Conservation (phyloP, 2,888 invertebrate genomes). For the Sceliomorpha sp. region DNA sequence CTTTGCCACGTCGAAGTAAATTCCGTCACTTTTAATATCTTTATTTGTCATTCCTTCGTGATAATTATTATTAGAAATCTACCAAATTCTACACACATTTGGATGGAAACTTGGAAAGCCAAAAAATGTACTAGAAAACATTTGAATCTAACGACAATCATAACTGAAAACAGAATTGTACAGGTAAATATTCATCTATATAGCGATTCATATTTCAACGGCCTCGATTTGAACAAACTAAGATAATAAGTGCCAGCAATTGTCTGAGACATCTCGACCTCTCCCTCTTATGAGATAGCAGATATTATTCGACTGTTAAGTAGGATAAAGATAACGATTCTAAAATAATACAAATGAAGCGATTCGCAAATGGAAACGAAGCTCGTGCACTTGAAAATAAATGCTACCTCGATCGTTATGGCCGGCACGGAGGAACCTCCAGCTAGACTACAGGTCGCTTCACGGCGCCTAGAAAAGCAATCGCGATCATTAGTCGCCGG, state of each 20-base stretch:
- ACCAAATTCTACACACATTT: no score
- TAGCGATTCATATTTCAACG: slow-evolving; percentile 8
- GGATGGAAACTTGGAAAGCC: no score
- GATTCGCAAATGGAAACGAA: slow-evolving; percentile 23
- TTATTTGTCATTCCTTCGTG: no score
- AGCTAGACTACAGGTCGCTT: slow-evolving; percentile 58
- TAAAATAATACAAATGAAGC: slow-evolving; percentile 29
- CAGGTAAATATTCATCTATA: no score
- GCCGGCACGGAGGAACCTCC: slow-evolving; percentile 16
- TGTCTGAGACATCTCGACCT: background rate
- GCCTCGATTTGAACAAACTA: background rate
- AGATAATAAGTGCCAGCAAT: slow-evolving; percentile 8
- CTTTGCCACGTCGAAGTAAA: background rate
- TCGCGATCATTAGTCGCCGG: slow-evolving; percentile 59
- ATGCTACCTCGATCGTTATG: slow-evolving; percentile 23
- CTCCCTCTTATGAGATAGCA: background rate
- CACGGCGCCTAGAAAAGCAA: slow-evolving; percentile 63
- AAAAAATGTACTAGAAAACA: no score
- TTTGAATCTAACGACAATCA: no score
- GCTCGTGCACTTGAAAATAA: slow-evolving; percentile 10
- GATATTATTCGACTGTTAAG: slow-evolving; percentile 26
- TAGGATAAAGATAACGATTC: slow-evolving; percentile 29
- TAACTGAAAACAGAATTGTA: no score
- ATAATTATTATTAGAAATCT: no score
- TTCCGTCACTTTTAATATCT: no score